Evolutionary conservation across 2,888 invertebrate species (phyloP).

Genomic region (Pseudococcus viburni): DNA sequence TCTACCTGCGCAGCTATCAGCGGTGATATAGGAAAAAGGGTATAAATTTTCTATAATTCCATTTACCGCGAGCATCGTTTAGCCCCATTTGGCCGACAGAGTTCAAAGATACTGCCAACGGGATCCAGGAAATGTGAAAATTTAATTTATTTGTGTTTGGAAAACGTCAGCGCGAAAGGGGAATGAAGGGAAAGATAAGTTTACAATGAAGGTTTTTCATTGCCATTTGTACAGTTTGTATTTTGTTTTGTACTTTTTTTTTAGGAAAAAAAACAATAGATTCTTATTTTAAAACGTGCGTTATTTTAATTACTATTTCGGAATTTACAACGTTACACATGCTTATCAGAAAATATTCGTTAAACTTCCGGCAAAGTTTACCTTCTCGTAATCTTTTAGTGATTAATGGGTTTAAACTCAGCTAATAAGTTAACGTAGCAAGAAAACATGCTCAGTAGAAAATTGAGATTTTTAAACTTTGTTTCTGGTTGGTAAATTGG

Average conservation of each 20-base stretch:
- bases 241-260: background rate
- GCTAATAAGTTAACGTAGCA: too few species aligned
- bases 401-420: too few species aligned
- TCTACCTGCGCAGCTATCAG: background rate
- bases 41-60: conserved; percentile 1
- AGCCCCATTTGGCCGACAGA: background rate
- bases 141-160: background rate
- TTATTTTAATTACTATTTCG: too few species aligned
- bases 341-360: too few species aligned
- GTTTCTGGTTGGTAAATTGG: too few species aligned
- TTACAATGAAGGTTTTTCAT: background rate
- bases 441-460: too few species aligned
- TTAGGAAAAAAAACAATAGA: background rate
- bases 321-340: too few species aligned
- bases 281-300: too few species aligned
- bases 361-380: too few species aligned
- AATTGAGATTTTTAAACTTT: too few species aligned
- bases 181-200: background rate
- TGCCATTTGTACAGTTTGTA: background rate
- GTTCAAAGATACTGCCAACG: conserved; percentile 20
- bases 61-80: background rate
- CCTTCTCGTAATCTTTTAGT: too few species aligned
- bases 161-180: background rate
- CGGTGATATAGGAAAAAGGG: background rate
- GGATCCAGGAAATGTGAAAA: conserved; percentile 10